A percentile compares a stretch with the other conserved stretches of the same genome.
These are phyloP conservation scores for Dromiciops gliroides DNA, from an alignment of 2,113 vertebrate species.

Conservation along the genomic window DNA sequence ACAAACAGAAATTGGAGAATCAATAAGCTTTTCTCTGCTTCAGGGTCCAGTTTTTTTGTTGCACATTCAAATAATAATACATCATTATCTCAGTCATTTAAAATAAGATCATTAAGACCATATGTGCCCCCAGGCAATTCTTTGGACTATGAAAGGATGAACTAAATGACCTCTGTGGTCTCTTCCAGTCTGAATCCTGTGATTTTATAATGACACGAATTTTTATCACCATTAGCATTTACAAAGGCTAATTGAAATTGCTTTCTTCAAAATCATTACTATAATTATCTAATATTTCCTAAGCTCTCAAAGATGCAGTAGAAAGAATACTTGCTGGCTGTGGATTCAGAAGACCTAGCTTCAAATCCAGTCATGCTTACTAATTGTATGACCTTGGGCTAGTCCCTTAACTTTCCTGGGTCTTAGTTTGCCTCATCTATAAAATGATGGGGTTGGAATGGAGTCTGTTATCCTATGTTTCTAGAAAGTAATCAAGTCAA, in stretches of 20 bases:
- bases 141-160: background rate
- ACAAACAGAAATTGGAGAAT: conserved; percentile 33
- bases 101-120: conserved; percentile 1
- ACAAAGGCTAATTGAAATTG: background rate
- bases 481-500: background rate
- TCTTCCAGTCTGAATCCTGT: background rate
- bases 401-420: background rate
- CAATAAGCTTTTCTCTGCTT: conserved; percentile 53
- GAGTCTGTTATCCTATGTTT: background rate
- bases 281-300: conserved; percentile 31
- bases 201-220: background rate
- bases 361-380: background rate
- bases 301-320: conserved; percentile 6
- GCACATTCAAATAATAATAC: conserved; percentile 27
- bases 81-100: conserved; percentile 38
- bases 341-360: background rate
- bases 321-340: background rate
- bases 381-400: background rate
- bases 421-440: background rate
- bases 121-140: background rate
- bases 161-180: background rate
- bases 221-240: background rate
- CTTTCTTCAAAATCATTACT: conserved; percentile 32
- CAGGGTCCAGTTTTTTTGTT: conserved; percentile 37
- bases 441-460: background rate